A percentile compares a stretch with the other conserved stretches of the same genome.
Evolutionary conservation across 1,140 invertebrate species (phyloP).

Genomic region (Apis cerana): DNA sequence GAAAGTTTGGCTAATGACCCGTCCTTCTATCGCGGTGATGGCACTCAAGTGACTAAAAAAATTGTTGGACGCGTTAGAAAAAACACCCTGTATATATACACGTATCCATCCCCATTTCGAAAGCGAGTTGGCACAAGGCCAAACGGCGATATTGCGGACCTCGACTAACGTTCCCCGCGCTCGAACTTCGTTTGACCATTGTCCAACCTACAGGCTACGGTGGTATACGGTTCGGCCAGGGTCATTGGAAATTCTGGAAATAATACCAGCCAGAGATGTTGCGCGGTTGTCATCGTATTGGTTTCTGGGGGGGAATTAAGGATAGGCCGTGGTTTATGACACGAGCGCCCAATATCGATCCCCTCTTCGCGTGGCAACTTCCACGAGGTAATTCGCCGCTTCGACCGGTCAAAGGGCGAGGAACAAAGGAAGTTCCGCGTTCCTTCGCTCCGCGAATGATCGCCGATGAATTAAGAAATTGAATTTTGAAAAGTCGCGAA

Average conservation of each 20-base stretch:
- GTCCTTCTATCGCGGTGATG: too few relatives aligned
- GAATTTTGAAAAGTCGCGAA: too few relatives aligned
- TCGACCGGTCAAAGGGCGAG: conserved; percentile 29
- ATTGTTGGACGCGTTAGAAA: too few relatives aligned
- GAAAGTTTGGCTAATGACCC: too few relatives aligned
- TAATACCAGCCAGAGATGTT: conserved; percentile 62
- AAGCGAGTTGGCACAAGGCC: conserved; percentile 73
- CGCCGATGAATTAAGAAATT: too few relatives aligned
- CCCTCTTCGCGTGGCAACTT: neutral
- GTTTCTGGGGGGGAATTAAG: conserved; percentile 55
- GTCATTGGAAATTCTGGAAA: conserved; percentile 76
- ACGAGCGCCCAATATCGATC: conserved; percentile 57
- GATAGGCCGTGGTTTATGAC: conserved; percentile 60
- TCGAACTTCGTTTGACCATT: conserved; percentile 69
- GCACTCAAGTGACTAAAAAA: too few relatives aligned
- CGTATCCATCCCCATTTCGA: conserved; percentile 61
- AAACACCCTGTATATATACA: neutral
- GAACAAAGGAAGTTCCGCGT: conserved; percentile 36
- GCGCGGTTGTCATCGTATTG: conserved; percentile 52
- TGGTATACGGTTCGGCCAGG: conserved; percentile 37
- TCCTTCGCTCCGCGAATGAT: neutral
- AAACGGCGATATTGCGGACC: conserved; percentile 69
- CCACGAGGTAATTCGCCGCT: conserved; percentile 53
- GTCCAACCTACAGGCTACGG: conserved; percentile 64
- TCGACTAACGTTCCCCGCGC: conserved; percentile 44